phyloP scores from a whole-genome alignment of 2,797 vertebrate genomes.

The Peromyscus nudipes region DNA sequence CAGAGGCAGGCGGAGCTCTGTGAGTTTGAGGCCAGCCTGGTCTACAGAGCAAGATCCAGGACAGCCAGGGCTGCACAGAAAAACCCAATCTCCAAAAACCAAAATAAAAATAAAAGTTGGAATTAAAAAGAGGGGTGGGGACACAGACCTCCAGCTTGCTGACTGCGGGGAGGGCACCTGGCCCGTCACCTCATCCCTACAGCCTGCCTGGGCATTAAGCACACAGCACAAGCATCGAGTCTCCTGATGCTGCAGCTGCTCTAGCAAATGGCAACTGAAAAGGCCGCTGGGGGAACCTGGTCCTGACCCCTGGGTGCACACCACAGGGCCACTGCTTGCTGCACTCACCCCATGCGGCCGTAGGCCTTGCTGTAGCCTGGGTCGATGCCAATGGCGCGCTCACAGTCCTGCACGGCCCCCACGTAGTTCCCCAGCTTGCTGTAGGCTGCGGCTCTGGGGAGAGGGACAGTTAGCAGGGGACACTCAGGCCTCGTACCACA shows the following conservation, averaged over 20 bases:
- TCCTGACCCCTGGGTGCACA: too few species aligned
- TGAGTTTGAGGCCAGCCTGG: neutral
- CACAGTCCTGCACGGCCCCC: slow-evolving; percentile 96
- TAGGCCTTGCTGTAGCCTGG: slow-evolving; percentile 98
- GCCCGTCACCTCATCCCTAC: neutral
- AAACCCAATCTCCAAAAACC: neutral
- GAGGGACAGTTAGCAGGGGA: neutral
- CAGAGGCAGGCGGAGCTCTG: neutral
- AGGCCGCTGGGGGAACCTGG: neutral
- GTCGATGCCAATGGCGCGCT: slow-evolving; percentile 95
- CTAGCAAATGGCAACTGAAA: neutral
- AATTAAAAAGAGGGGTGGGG: neutral
- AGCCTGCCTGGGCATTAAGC: neutral
- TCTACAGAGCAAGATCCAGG: neutral
- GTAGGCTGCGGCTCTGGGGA: slow-evolving; percentile 94
- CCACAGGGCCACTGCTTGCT: rapidly evolving
- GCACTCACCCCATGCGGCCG: slow-evolving; percentile 95
- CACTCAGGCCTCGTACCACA: neutral
- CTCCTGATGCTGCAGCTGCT: neutral
- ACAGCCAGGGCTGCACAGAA: neutral
- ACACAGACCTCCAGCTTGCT: neutral
- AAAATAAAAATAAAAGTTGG: neutral
- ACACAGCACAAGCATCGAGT: neutral
- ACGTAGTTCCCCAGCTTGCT: slow-evolving; percentile 97
- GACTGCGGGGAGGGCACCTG: neutral